Evolutionary conservation across 2,888 invertebrate species (phyloP).

Genomic region (Xestia rhomboidea): DNA sequence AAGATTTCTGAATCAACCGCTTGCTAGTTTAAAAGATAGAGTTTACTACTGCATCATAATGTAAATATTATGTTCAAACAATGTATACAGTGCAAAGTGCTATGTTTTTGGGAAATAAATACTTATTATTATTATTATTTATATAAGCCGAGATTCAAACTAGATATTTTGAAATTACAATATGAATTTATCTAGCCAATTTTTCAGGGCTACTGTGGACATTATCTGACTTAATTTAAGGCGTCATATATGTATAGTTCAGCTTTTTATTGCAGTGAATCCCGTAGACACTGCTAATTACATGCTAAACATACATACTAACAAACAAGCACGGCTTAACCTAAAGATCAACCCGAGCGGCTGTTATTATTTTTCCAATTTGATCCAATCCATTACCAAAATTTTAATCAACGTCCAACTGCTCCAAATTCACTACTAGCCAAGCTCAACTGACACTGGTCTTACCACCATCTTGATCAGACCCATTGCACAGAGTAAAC

Average conservation of each 20-base stretch:
- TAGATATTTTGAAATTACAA: background rate
- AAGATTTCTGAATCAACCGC: background rate
- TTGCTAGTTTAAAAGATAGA: no score
- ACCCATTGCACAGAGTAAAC: slow-evolving; percentile 44
- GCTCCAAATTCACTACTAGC: slow-evolving; percentile 58
- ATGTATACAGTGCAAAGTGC: no score
- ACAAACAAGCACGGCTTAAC: no score
- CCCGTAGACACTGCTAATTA: background rate
- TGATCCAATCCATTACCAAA: slow-evolving; percentile 20
- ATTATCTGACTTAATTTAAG: background rate
- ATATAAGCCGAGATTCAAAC: background rate
- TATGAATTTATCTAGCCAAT: background rate
- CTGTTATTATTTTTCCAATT: no score
- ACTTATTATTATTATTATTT: no score
- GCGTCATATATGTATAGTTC: no score
- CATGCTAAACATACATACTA: background rate
- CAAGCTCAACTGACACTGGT: slow-evolving; percentile 67
- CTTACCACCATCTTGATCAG: slow-evolving; percentile 49
- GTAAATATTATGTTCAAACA: no score
- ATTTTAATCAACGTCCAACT: slow-evolving; percentile 22
- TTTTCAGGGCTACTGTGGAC: background rate
- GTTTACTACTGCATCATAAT: no score
- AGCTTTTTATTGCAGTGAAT: background rate
- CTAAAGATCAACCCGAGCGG: no score
- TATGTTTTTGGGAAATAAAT: no score